These are phyloP conservation scores for Aphelenchoides avenae DNA, from an alignment of 1,140 invertebrate species.

Conservation along the genomic window DNA sequence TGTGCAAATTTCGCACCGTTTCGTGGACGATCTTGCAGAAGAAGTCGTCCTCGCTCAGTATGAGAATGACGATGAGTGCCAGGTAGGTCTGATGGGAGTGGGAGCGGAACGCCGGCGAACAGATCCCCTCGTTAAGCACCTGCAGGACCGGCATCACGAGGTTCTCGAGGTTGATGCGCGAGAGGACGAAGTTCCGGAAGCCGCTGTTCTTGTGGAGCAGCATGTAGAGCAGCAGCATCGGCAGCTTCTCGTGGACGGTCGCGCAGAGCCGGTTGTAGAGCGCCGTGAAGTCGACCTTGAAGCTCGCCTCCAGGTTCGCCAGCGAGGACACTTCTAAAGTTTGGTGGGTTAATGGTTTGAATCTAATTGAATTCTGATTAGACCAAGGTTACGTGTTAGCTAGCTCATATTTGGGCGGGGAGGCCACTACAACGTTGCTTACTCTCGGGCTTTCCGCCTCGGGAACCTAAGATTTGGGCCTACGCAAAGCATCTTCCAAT, in stretches of 20 bases:
- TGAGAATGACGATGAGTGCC: slow-evolving; percentile 91
- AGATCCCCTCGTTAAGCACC: slow-evolving; percentile 71
- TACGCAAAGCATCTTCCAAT: too few relatives aligned
- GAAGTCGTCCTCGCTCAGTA: slow-evolving; percentile 89
- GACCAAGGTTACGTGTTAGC: too few relatives aligned
- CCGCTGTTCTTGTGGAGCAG: slow-evolving; percentile 82
- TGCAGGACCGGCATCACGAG: slow-evolving; percentile 87
- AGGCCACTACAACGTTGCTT: too few relatives aligned
- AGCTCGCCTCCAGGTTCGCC: slow-evolving; percentile 65
- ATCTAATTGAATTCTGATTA: too few relatives aligned
- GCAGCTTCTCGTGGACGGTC: slow-evolving; percentile 73
- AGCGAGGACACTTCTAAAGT: slow-evolving; percentile 60
- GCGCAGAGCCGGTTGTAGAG: slow-evolving; percentile 74
- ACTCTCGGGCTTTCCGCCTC: too few relatives aligned
- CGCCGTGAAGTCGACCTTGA: slow-evolving; percentile 75
- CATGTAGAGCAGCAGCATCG: slow-evolving; percentile 85
- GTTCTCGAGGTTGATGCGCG: slow-evolving; percentile 77
- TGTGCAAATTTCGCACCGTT: slow-evolving; percentile 67
- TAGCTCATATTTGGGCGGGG: too few relatives aligned
- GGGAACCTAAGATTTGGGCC: too few relatives aligned
- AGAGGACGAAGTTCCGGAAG: slow-evolving; percentile 81
- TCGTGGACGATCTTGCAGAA: slow-evolving; percentile 91
- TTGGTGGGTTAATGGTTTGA: too few relatives aligned
- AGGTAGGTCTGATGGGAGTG: slow-evolving; percentile 90
- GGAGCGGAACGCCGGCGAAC: slow-evolving; percentile 11